Evolutionary conservation across 2,113 vertebrate species (phyloP).

Genomic region (Catharus fuscescens): DNA sequence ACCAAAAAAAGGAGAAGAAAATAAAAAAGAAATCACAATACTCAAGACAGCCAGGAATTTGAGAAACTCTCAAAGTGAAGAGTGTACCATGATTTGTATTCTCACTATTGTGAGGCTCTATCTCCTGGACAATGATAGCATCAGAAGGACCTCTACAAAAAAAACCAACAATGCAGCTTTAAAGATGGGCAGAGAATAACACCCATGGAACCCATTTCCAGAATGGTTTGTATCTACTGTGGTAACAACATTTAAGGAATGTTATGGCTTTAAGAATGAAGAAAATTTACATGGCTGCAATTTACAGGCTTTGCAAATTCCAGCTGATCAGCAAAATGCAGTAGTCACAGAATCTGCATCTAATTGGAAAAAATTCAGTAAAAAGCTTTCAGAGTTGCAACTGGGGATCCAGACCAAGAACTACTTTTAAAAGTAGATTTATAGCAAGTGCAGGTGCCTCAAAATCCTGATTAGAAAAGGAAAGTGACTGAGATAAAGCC

Average conservation of each 20-base stretch:
- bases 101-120: not conserved
- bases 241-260: not conserved
- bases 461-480: not conserved
- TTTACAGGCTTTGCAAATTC: not conserved
- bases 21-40: not conserved
- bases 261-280: fast-evolving
- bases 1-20: too few relatives aligned
- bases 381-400: not conserved
- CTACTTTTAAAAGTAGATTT: not conserved
- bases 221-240: not conserved
- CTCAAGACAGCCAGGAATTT: not conserved
- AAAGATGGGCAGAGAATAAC: not conserved
- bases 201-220: not conserved
- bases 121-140: not conserved
- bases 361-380: not conserved
- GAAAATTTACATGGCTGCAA: not conserved
- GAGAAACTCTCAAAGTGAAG: not conserved
- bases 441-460: not conserved
- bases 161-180: not conserved
- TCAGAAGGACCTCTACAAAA: not conserved
- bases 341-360: not conserved
- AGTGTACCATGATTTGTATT: not conserved
- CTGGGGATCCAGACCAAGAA: not conserved
- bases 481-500: not conserved
- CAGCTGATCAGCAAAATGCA: not conserved